Base-by-base conservation (phyloP, 2,888 invertebrate species). In the Eilema griseolum region DNA sequence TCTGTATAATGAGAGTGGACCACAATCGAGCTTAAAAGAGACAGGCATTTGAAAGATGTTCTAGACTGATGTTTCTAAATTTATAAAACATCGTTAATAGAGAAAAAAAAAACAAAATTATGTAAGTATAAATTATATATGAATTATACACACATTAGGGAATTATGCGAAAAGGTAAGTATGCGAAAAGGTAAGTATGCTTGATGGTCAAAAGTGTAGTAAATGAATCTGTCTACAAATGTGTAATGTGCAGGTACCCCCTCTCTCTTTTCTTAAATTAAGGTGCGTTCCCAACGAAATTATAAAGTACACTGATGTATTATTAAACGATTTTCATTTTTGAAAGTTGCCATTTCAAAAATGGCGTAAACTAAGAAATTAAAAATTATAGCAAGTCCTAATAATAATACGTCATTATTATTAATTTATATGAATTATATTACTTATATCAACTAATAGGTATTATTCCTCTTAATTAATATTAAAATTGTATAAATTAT, bases 1-100 rank as follows among this genome's bases (percentile, higher is more conserved):
- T 56, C 56, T 64, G 4, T 24, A 31, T 56, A 65, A 33, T 57
- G 52, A 66, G 26, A 26, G 64, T 61, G 73, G 70, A 75, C 75
- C 72, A 75, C 60, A 61, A 69, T 31, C 24, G 64, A 68, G 70
- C 62, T 67, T 67, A 67, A 69, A 66, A 59, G 66, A 70, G 59
- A 52, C 67, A 63, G 63, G 70, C 62, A 41, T 69, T 60, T 46
- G 46, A 16, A 46, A 33, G 46, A 57, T 62, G 16, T 65, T 67
- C 14, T 71, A 74, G 71, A 63, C 70, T 67, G 70, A 70, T 20
- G 14, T 57, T 57, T 57, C 31, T 57, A 57, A 33, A 57, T 57
- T 57, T 66, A 37, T 23, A n/a, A 61, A 61, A 28, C 57, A 26
- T 24, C 26, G 14, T 14, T 23, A 24, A 14, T 14, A 26, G 4